Base-by-base conservation (phyloP, 2,113 vertebrate genomes). In the Notiomystis cincta region DNA sequence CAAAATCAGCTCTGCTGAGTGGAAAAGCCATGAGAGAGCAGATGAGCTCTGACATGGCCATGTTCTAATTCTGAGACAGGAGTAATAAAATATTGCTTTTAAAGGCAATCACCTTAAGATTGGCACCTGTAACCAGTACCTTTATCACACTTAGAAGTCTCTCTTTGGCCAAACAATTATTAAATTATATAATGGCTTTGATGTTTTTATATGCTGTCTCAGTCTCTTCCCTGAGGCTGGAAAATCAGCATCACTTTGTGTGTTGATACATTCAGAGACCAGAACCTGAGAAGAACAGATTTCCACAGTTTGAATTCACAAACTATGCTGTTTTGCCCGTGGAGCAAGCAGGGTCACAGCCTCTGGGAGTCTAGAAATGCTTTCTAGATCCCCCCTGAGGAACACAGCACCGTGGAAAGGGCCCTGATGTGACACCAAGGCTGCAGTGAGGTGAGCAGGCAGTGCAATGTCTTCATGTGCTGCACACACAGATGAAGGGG, bases 401-500 rank as follows among this genome's bases (percentile, higher is more conserved):
- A 79, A 6, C 23, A 28, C 7, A 48, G 38, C 22, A 11, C 35
- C 25, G 4, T 67, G 66, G 38, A 80, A 85, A 92, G 30, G 33
- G 16, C 7, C 44, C 47, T 16, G 25, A 11, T 2, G 6, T 30
- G 35, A 44, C 65, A 65, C 48, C 57, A 40, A 48, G 62, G 33
- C 48, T n/a, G 7, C 31, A 35, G 1, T 30, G 31, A 88, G 31
- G 6, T 22, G 48, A 69, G 35, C 5, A 53, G 58, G 64, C 44
- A 72, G 20, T 10, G 12, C 11, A n/a, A 40, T 0, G 2, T 22
- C 73, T 47, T 73, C 2, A 0, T 10, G 23, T 60, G 37, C n/a
- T 7, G 3, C 45, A 69, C 25, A 23, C 42, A 73, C 58, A 64
- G 80, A 53, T 30, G 9, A 5, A 31, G 50, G 25, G 37, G 21